These are phyloP conservation scores for Dicyrtoma fusca DNA, from an alignment of 2,888 invertebrate species.

Conservation along the genomic window DNA sequence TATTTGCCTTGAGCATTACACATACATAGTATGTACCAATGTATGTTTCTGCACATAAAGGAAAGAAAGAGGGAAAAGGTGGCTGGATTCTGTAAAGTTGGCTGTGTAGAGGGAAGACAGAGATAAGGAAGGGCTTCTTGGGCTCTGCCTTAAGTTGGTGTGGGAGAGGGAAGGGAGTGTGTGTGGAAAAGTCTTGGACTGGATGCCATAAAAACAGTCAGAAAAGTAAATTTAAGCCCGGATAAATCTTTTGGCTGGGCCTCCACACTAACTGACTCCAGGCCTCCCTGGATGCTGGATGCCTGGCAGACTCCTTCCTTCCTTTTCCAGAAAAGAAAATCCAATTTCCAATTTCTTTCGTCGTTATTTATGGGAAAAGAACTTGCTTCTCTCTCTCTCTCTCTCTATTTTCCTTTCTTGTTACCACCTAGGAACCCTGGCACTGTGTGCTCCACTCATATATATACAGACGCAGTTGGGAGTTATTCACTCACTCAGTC, in stretches of 20 bases:
- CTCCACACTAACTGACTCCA: conserved; percentile 13
- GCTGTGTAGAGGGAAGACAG: background rate
- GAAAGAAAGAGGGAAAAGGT: too few species aligned
- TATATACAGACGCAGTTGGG: too few species aligned
- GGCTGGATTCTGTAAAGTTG: too few species aligned
- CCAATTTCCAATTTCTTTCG: conserved; percentile 42
- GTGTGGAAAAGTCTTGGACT: background rate
- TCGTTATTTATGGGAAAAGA: conserved; percentile 40
- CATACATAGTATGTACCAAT: too few species aligned
- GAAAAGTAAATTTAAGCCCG: conserved; percentile 37
- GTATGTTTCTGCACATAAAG: too few species aligned
- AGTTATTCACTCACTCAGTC: too few species aligned
- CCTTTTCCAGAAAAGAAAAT: conserved; percentile 35
- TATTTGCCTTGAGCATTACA: too few species aligned
- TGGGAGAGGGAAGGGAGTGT: too few species aligned
- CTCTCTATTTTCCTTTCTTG: conserved; percentile 8
- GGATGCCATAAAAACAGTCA: conserved; percentile 35
- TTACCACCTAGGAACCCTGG: conserved; percentile 10
- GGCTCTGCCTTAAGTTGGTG: background rate
- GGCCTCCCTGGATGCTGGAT: too few species aligned
- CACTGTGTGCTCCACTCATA: too few species aligned
- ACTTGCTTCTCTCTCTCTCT: conserved; percentile 18
- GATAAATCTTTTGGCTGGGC: conserved; percentile 34
- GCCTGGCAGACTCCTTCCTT: too few species aligned
- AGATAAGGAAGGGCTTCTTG: background rate